Conservation (phyloP, 2,113 vertebrate species). For the Oncorhynchus masou region DNA sequence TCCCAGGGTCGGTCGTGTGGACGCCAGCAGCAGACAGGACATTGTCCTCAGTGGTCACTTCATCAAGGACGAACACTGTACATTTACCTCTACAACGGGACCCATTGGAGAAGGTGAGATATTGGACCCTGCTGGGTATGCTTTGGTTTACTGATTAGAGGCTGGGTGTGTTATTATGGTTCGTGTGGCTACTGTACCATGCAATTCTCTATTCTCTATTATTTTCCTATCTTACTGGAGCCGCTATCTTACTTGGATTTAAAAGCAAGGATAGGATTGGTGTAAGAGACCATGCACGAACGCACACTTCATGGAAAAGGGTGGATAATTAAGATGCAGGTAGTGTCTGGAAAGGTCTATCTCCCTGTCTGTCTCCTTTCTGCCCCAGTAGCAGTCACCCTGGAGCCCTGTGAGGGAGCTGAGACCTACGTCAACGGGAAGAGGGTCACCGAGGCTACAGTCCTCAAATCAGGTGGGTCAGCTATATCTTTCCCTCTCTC, state of each 20-base stretch:
- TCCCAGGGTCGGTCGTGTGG: slow-evolving; percentile 89
- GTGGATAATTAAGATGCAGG: too few species aligned
- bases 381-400: slow-evolving; percentile 78
- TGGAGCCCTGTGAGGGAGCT: slow-evolving; percentile 92
- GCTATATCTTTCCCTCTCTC: not conserved
- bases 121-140: too few species aligned
- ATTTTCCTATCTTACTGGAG: too few species aligned
- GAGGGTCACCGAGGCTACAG: slow-evolving; percentile 87
- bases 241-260: too few species aligned
- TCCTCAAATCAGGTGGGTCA: slow-evolving; percentile 87
- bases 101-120: slow-evolving; percentile 82
- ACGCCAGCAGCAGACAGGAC: slow-evolving; percentile 89
- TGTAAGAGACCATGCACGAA: too few species aligned
- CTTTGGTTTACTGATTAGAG: too few species aligned
- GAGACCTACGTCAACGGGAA: slow-evolving; percentile 97
- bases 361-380: not conserved
- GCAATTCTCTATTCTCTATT: too few species aligned
- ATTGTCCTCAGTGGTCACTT: slow-evolving; percentile 96
- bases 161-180: too few species aligned
- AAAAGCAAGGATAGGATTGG: too few species aligned
- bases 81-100: slow-evolving; percentile 84
- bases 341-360: too few species aligned
- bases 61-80: slow-evolving; percentile 94
- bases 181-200: too few species aligned
- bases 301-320: too few species aligned